A percentile compares a stretch with the other conserved stretches of the same genome.
These are phyloP conservation scores for Porites lobata DNA, from an alignment of 92 coral and sea anemone species.

Conservation along the genomic window DNA sequence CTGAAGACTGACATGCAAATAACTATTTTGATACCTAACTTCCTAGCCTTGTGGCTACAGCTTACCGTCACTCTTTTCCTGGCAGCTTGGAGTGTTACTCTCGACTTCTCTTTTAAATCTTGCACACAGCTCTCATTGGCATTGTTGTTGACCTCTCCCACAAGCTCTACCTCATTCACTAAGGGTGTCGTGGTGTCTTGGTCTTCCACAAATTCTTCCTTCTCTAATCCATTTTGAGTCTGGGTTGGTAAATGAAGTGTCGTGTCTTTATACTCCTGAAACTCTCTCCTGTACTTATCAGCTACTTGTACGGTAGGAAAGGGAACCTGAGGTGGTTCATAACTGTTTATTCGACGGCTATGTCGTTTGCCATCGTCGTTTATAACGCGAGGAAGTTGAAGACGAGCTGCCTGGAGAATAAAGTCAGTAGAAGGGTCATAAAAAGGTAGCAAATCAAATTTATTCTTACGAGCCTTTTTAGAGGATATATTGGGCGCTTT, in stretches of 20 bases:
- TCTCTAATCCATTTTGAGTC: neutral
- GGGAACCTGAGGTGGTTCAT: slow-evolving; percentile 36
- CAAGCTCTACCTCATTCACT: slow-evolving; percentile 12
- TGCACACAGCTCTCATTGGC: too few species aligned
- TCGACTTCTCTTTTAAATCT: neutral
- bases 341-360: slow-evolving; percentile 18
- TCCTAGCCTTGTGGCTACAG: neutral
- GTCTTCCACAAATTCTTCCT: neutral
- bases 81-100: neutral
- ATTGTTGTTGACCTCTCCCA: neutral
- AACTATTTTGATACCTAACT: neutral
- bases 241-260: slow-evolving; percentile 13
- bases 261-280: slow-evolving; percentile 46
- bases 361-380: slow-evolving; percentile 7
- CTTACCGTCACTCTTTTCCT: slow-evolving; percentile 19
- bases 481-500: too few species aligned
- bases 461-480: too few species aligned
- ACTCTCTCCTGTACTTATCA: slow-evolving; percentile 81
- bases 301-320: slow-evolving; percentile 78
- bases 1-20: too few species aligned
- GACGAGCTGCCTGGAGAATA: slow-evolving; percentile 31
- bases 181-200: neutral
- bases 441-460: neutral
- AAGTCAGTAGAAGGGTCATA: neutral
- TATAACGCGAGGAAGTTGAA: slow-evolving; percentile 75